phyloP scores from a whole-genome alignment of 1,140 invertebrate genomes.

The Helicoverpa zea region DNA sequence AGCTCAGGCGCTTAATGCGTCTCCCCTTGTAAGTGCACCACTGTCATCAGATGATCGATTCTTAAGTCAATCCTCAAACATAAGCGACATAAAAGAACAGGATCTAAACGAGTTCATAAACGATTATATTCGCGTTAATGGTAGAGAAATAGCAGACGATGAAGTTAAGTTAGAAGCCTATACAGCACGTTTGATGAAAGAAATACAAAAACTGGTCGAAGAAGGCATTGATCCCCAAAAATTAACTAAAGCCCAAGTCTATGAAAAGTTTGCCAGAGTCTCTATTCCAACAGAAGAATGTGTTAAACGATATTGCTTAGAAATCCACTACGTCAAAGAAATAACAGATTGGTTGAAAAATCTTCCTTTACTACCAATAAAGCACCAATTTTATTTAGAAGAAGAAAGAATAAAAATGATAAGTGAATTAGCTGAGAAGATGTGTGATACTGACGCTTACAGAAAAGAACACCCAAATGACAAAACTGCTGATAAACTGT shows the following conservation, averaged over 20 bases:
- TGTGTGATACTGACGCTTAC: conserved; percentile 49
- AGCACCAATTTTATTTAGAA: conserved; percentile 39
- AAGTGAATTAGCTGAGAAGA: conserved; percentile 60
- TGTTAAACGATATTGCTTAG: conserved; percentile 53
- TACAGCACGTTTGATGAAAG: conserved; percentile 56
- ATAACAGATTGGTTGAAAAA: conserved; percentile 67
- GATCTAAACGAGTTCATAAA: conserved; percentile 60
- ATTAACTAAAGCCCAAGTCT: conserved; percentile 49
- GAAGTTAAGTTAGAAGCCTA: conserved; percentile 62
- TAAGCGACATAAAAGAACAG: conserved; percentile 44
- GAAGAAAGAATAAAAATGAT: conserved; percentile 57
- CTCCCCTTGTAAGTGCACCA: neutral
- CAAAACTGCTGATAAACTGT: conserved; percentile 39
- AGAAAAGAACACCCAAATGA: conserved; percentile 45
- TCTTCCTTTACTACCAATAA: conserved; percentile 58
- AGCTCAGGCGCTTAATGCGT: neutral
- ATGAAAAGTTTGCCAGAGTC: conserved; percentile 49
- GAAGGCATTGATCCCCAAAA: conserved; percentile 33
- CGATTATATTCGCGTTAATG: conserved; percentile 57
- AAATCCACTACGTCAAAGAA: conserved; percentile 63
- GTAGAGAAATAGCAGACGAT: conserved; percentile 58
- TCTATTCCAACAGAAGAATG: conserved; percentile 54
- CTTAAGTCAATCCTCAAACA: conserved; percentile 11
- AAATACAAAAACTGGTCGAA: conserved; percentile 57
- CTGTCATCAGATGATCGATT: neutral